Evolutionary conservation across 2,113 vertebrate genomes (phyloP), one percentile per base, ranked within the genome.

Genomic region (Telmatochromis brichardi): DNA sequence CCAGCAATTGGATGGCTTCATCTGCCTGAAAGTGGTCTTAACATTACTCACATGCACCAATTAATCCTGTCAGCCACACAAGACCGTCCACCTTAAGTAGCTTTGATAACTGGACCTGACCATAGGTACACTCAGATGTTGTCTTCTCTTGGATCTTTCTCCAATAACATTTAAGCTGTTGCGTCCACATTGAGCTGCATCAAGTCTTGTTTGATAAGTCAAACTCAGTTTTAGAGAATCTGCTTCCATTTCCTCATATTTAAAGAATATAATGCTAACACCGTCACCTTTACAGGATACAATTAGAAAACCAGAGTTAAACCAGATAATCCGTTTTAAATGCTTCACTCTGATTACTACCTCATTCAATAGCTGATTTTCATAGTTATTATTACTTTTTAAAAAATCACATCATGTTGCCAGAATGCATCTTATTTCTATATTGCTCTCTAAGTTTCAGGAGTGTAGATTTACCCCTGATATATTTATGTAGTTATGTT

Each of bases 31-130:
- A 57, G 23, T 26, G 54, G 54, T 57, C 54, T 26, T 57, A 57
- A 26, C 12, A 26, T 57, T 57, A 1, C 23, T 26, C 21, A 14
- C 54, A 28, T 1, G 12, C 54, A 57, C 54, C 23, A 57, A 26
- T 28, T 0, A 57, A 57, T 14, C 12, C 7, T 57, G 54, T 57
- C 54, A 57, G 12, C 23, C 54, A 26, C 8, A 57, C 54, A 57
- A 57, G 3, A 57, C 23, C 0, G 23, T 26, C 12, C 54, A 57
- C 4, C 54, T 14, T 57, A 57, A 57, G 54, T 0, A 57, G 54
- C 54, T 55, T 55, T 55, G 54, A 55, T 55, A 55, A 55, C 54
- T 55, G 11, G 2, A 55, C 6, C 54, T 26, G 54, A 26, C 3
- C 21, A 57, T 55, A 55, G 0, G 53, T 55, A 13, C 54, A 26